Conservation (phyloP, 2,888 invertebrate species). For the Cheilosia scutellata region DNA sequence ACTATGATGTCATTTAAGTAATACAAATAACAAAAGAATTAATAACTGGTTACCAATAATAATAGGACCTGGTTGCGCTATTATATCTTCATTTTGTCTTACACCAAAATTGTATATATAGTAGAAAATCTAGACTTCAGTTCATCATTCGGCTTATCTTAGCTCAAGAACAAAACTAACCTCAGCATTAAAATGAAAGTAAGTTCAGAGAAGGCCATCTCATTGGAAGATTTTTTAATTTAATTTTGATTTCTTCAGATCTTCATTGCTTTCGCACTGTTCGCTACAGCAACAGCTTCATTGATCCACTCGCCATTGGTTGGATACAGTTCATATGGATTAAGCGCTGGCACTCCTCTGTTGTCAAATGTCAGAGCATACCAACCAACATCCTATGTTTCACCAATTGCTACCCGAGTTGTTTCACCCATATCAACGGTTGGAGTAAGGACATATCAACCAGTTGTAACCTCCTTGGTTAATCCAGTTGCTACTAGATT, state of each 20-base stretch:
- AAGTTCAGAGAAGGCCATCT: no score
- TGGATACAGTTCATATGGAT: constrained; percentile 22
- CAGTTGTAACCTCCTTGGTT: neutral
- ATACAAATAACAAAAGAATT: no score
- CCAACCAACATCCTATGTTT: neutral
- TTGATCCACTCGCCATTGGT: constrained; percentile 10
- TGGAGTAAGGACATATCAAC: neutral
- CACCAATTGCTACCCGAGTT: constrained; percentile 5
- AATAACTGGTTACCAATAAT: no score
- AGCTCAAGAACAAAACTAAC: no score
- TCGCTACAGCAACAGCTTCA: constrained; percentile 44
- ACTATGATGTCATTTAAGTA: no score
- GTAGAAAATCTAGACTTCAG: no score
- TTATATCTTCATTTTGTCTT: no score
- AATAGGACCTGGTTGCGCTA: no score
- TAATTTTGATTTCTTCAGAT: constrained; percentile 14
- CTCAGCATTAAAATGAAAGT: no score
- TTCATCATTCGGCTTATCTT: no score
- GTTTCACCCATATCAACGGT: constrained; percentile 7
- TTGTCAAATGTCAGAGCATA: constrained; percentile 3
- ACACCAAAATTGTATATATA: no score
- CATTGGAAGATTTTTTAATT: neutral
- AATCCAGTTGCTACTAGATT: neutral
- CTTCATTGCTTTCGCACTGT: constrained; percentile 35
- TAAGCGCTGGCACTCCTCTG: constrained; percentile 9